These are phyloP conservation scores for Mallotus villosus DNA, from an alignment of 2,797 vertebrate species.

Conservation along the genomic window DNA sequence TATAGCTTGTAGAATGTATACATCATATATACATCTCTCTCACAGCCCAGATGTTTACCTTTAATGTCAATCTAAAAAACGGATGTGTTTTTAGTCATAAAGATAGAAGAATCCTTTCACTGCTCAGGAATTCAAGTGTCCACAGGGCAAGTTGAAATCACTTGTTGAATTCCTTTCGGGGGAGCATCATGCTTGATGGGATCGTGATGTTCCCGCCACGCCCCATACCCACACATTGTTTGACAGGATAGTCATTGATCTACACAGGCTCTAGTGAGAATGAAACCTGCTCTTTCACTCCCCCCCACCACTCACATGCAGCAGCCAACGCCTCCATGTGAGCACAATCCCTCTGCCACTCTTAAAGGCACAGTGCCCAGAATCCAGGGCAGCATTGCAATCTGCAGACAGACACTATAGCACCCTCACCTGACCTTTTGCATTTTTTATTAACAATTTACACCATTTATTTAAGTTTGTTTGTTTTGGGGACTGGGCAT, in stretches of 20 bases:
- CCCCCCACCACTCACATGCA: conserved; percentile 42
- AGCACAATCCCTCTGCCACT: conserved; percentile 19
- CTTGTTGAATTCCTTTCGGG: too few relatives aligned
- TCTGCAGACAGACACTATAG: neutral
- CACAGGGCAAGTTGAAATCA: too few relatives aligned
- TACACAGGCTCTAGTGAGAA: neutral
- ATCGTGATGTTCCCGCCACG: too few relatives aligned
- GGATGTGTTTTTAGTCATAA: neutral
- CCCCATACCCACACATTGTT: too few relatives aligned
- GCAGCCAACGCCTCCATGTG: conserved; percentile 42
- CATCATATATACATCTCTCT: too few relatives aligned
- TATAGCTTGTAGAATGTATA: too few relatives aligned
- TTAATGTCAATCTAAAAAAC: neutral
- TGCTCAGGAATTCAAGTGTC: too few relatives aligned
- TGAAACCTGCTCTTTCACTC: conserved; percentile 21
- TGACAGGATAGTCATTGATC: neutral
- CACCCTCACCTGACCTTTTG: neutral
- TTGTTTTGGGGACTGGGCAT: neutral
- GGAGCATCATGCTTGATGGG: too few relatives aligned
- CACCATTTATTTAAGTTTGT: neutral
- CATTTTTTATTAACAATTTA: neutral
- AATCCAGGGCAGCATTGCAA: neutral
- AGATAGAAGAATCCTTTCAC: neutral
- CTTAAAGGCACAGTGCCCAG: conserved; percentile 51
- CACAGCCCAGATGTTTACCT: too few relatives aligned